Evolutionary conservation across 1,140 invertebrate genomes (phyloP).

Genomic region (Trinorchestia longiramus): DNA sequence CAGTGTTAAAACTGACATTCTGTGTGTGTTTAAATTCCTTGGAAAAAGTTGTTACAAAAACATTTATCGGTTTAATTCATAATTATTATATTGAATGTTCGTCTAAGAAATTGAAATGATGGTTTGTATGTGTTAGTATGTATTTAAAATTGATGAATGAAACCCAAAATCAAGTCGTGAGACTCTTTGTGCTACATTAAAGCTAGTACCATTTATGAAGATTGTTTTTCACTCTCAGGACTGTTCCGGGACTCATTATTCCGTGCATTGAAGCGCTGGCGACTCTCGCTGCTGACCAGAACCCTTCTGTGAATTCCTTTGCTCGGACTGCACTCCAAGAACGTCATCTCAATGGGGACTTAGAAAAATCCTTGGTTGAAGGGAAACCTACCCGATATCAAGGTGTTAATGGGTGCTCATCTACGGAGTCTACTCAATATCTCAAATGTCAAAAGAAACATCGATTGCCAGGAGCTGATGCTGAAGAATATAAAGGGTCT

Average conservation of each 20-base stretch:
- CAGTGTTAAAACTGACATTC: no score
- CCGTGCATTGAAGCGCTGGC: constrained; percentile 31
- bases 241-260: not conserved
- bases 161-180: no score
- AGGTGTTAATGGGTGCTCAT: not conserved
- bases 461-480: not conserved
- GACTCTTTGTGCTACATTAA: no score
- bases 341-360: not conserved
- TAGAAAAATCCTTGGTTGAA: not conserved
- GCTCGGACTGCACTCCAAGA: not conserved
- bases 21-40: no score
- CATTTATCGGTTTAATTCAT: not conserved
- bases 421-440: not conserved
- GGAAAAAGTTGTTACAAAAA: no score
- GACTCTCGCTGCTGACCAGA: not conserved
- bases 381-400: not conserved
- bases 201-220: not conserved
- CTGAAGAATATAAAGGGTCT: not conserved
- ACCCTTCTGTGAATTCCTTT: not conserved
- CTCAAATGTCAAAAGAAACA: not conserved
- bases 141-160: no score
- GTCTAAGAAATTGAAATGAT: not conserved
- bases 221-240: not conserved
- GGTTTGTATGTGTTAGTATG: no score
- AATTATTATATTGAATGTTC: not conserved